phyloP scores from a whole-genome alignment of 2,797 vertebrate species.

The Artibeus lituratus region DNA sequence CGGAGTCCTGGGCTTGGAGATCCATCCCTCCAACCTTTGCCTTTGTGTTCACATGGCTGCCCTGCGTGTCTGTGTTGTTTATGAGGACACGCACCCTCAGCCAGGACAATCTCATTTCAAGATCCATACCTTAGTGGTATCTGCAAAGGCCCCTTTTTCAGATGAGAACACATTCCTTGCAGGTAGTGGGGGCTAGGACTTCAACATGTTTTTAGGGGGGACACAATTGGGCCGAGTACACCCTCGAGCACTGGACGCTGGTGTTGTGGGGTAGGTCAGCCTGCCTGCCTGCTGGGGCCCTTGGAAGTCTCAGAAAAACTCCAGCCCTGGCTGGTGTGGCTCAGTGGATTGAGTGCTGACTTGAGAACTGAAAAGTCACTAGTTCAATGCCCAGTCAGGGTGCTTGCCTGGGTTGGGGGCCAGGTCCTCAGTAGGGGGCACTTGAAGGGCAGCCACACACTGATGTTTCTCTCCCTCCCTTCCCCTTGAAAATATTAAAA shows the following conservation, averaged over 20 bases:
- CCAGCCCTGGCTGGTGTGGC: background rate
- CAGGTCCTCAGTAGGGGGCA: too few species aligned
- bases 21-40: too few species aligned
- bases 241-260: background rate
- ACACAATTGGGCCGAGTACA: background rate
- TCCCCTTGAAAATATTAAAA: too few species aligned
- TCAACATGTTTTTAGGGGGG: background rate
- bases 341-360: too few species aligned
- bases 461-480: too few species aligned
- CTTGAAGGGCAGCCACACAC: too few species aligned
- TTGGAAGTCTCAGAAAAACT: background rate
- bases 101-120: background rate
- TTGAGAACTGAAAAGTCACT: too few species aligned
- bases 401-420: too few species aligned
- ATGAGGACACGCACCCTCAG: background rate
- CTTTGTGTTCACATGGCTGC: background rate
- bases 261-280: background rate
- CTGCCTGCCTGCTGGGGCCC: background rate
- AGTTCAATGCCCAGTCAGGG: too few species aligned
- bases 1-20: accelerated
- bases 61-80: background rate
- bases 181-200: background rate
- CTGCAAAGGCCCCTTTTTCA: background rate
- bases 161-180: background rate
- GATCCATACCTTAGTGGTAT: background rate